Conservation (phyloP, 1,140 invertebrate genomes). For the Tenebrio molitor region DNA sequence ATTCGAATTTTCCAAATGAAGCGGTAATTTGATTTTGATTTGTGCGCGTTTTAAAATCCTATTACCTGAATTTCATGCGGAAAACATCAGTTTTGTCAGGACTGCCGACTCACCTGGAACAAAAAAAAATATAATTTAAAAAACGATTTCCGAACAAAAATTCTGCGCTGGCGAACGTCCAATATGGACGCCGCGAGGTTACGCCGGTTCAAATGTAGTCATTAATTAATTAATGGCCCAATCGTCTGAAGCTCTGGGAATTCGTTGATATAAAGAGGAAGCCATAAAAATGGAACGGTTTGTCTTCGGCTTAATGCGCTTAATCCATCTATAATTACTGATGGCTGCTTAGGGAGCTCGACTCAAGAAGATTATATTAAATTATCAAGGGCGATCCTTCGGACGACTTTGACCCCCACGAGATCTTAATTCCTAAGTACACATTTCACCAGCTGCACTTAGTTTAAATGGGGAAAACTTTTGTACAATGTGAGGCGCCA, state of each 20-base stretch:
- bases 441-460: background rate
- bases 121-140: background rate
- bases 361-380: background rate
- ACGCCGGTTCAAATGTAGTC: no score
- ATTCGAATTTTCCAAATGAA: slow-evolving; percentile 23
- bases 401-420: background rate
- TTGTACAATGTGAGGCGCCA: background rate
- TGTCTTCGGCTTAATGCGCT: background rate
- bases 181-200: no score
- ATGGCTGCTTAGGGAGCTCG: background rate
- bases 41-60: background rate
- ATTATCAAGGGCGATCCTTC: slow-evolving; percentile 1
- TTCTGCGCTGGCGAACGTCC: no score
- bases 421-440: background rate
- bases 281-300: slow-evolving; percentile 2
- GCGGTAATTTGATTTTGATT: slow-evolving; percentile 19
- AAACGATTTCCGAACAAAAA: no score
- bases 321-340: slow-evolving; percentile 4
- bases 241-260: background rate
- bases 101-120: slow-evolving; percentile 22
- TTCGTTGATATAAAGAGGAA: background rate
- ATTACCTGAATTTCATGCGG: slow-evolving; percentile 1
- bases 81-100: no score
- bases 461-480: background rate
- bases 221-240: background rate